These are phyloP conservation scores for Lampris incognitus DNA, from an alignment of 2,113 vertebrate genomes.

Conservation along the genomic window DNA sequence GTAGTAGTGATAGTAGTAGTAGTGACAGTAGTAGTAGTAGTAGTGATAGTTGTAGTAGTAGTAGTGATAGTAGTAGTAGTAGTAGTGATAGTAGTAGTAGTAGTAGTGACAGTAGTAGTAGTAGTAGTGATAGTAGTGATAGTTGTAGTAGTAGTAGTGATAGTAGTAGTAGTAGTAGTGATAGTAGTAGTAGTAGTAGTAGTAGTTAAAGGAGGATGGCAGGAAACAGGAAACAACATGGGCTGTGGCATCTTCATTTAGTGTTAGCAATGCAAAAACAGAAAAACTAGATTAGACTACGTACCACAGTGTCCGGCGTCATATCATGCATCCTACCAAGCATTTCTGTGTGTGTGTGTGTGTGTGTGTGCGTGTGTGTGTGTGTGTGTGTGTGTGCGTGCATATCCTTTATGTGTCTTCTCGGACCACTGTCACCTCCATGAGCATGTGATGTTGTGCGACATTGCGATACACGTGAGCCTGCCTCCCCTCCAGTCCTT, in stretches of 20 bases:
- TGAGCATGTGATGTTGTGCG: conserved; percentile 8
- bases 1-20: too few relatives aligned
- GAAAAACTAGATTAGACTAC: conserved; percentile 25
- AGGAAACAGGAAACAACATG: conserved; percentile 23
- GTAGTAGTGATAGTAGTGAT: too few relatives aligned
- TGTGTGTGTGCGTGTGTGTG: conserved; percentile 15
- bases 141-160: too few relatives aligned
- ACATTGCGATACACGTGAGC: conserved; percentile 1
- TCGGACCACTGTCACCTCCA: background rate
- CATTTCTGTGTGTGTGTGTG: conserved; percentile 1
- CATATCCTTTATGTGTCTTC: background rate
- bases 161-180: too few relatives aligned
- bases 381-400: conserved; percentile 14
- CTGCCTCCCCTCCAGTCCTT: background rate
- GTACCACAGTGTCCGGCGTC: conserved; percentile 25
- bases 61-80: too few relatives aligned
- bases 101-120: too few relatives aligned
- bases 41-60: too few relatives aligned
- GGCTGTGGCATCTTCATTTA: conserved; percentile 43
- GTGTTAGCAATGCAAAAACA: conserved; percentile 47
- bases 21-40: too few relatives aligned
- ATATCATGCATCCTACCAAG: conserved; percentile 26
- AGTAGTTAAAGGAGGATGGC: conserved; percentile 12
- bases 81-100: too few relatives aligned
- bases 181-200: too few relatives aligned